Evolutionary conservation across 1,140 invertebrate genomes (phyloP).

Genomic region (Lepidurus couesii): DNA sequence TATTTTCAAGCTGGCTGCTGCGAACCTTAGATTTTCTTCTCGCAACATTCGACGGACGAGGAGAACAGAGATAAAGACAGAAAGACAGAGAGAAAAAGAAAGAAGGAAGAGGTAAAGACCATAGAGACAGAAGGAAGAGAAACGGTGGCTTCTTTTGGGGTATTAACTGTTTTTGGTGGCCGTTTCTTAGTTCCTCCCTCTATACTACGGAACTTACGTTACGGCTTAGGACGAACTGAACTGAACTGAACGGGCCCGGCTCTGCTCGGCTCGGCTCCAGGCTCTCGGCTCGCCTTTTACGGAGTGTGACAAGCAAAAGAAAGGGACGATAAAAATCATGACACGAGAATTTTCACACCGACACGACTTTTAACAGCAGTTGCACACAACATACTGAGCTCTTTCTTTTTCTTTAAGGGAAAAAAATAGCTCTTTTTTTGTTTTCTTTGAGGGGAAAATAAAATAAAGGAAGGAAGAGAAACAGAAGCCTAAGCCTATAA

Average conservation of each 20-base stretch:
- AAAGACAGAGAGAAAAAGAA: not conserved
- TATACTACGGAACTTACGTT: not conserved
- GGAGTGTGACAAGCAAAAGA: constrained; percentile 13
- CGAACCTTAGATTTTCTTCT: not conserved
- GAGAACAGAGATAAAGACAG: not conserved
- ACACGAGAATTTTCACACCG: constrained; percentile 21
- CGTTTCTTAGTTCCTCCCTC: no score
- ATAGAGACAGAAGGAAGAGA: not conserved
- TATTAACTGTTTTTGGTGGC: no score
- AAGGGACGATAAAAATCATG: constrained; percentile 15
- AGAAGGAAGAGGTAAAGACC: not conserved
- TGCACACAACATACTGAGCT: not conserved
- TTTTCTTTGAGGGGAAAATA: not conserved
- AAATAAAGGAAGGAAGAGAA: not conserved
- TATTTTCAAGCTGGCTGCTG: constrained; percentile 8
- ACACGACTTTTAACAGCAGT: constrained; percentile 4
- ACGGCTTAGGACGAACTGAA: not conserved
- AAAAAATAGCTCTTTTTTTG: not conserved
- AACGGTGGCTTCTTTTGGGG: no score
- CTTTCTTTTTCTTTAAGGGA: not conserved
- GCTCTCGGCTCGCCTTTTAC: not conserved
- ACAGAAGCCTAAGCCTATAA: not conserved
- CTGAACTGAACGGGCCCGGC: no score
- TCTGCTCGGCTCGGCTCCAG: no score
- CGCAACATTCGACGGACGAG: not conserved